Conservation (phyloP, 2,888 invertebrate genomes). For the Melieria picta region DNA sequence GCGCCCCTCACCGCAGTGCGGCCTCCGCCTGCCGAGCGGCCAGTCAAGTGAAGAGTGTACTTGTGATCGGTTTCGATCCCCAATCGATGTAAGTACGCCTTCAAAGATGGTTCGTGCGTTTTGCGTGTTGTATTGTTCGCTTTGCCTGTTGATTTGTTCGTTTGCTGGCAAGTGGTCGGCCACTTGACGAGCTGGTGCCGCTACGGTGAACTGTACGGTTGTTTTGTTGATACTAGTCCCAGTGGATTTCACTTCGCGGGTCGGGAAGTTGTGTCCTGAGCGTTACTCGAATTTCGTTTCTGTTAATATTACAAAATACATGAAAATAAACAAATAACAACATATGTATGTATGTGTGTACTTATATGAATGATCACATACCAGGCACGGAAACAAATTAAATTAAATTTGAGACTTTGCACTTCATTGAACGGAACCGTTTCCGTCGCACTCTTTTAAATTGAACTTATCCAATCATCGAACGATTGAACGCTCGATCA, state of each 20-base stretch:
- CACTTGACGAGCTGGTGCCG: no score
- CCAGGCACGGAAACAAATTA: neutral
- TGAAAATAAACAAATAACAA: neutral
- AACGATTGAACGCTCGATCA: neutral
- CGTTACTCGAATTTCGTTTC: neutral
- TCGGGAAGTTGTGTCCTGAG: neutral
- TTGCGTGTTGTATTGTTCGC: neutral
- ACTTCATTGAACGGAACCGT: slow-evolving; percentile 41
- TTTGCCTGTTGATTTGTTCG: neutral
- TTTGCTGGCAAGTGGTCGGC: neutral
- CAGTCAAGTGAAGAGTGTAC: slow-evolving; percentile 7
- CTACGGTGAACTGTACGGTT: no score
- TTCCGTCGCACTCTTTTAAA: slow-evolving; percentile 8
- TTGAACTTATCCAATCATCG: slow-evolving; percentile 13
- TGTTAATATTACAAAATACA: slow-evolving; percentile 1
- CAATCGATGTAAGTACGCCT: slow-evolving; percentile 47
- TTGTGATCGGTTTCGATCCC: slow-evolving; percentile 47
- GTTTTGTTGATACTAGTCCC: slow-evolving; percentile 3
- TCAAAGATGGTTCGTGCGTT: slow-evolving; percentile 17
- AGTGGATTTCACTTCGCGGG: neutral
- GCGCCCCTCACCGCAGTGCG: no score
- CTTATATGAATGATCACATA: neutral
- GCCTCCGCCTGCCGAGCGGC: no score
- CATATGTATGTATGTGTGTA: neutral
- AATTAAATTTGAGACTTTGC: slow-evolving; percentile 46